These are phyloP conservation scores for Arctia plantaginis DNA, from an alignment of 2,888 invertebrate species.

Conservation along the genomic window DNA sequence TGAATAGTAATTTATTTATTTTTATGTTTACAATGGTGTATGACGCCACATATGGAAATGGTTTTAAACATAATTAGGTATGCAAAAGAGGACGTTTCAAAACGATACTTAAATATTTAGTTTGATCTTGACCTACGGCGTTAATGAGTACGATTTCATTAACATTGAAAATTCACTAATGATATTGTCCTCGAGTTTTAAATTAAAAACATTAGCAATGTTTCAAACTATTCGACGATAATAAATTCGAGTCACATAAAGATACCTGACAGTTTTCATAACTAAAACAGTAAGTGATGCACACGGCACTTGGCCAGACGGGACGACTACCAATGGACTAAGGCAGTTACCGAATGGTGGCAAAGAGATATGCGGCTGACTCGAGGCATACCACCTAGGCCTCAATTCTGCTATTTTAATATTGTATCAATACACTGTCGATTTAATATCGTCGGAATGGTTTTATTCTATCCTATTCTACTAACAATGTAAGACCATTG, in stretches of 20 bases:
- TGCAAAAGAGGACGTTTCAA: slow-evolving; percentile 22
- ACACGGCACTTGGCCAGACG: too few relatives aligned
- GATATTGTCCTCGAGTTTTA: neutral
- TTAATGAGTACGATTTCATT: neutral
- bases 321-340: too few relatives aligned
- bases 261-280: too few relatives aligned
- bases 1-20: slow-evolving; percentile 15
- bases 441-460: too few relatives aligned
- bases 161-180: neutral
- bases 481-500: too few relatives aligned
- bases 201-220: neutral
- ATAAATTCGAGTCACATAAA: neutral
- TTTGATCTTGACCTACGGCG: slow-evolving; percentile 22
- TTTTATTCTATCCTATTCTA: too few relatives aligned
- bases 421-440: too few relatives aligned
- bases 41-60: slow-evolving; percentile 20
- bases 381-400: too few relatives aligned
- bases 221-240: neutral
- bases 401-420: too few relatives aligned
- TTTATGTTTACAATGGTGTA: slow-evolving; percentile 10
- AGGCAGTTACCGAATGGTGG: too few relatives aligned
- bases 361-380: too few relatives aligned
- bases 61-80: slow-evolving; percentile 8
- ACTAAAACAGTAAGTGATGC: too few relatives aligned
- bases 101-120: slow-evolving; percentile 9